These are phyloP conservation scores for Erpornis zantholeuca DNA, from an alignment of 2,113 vertebrate species.

Conservation along the genomic window DNA sequence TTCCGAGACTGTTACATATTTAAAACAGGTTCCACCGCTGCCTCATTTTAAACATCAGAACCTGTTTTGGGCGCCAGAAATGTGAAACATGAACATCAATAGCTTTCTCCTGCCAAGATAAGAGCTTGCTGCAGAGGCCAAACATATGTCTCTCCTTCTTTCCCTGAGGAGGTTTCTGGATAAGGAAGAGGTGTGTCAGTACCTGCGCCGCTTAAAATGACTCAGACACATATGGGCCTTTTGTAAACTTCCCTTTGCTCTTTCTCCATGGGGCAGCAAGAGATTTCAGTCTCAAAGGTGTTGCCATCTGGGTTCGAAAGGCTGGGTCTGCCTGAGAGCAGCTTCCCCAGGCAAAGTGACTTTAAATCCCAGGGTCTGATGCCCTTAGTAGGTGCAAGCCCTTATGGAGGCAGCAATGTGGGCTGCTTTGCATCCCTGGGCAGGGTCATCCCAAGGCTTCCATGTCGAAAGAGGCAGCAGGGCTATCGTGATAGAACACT, in stretches of 20 bases:
- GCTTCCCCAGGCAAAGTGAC: neutral
- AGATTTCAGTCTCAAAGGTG: neutral
- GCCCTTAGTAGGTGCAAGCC: neutral
- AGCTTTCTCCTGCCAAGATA: constrained; percentile 53
- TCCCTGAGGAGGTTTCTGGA: constrained; percentile 38
- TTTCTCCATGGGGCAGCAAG: neutral
- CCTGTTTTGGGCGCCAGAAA: constrained; percentile 38
- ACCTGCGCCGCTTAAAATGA: neutral
- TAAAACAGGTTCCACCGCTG: constrained; percentile 60
- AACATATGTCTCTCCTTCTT: constrained; percentile 49
- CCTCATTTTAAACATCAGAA: constrained; percentile 48
- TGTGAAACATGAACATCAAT: constrained; percentile 51
- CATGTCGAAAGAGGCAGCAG: neutral
- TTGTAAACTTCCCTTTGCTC: neutral
- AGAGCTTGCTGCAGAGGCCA: constrained; percentile 28
- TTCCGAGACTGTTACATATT: constrained; percentile 59
- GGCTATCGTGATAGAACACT: accelerated
- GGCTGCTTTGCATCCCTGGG: neutral
- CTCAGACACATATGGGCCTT: neutral
- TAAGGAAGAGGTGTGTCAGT: constrained; percentile 13
- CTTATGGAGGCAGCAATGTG: neutral
- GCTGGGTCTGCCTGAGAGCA: neutral
- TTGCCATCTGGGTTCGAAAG: neutral
- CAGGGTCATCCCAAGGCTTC: neutral
- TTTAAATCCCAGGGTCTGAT: neutral